Conservation (phyloP, 2,797 vertebrate genomes). For the Chrysocyon brachyurus region DNA sequence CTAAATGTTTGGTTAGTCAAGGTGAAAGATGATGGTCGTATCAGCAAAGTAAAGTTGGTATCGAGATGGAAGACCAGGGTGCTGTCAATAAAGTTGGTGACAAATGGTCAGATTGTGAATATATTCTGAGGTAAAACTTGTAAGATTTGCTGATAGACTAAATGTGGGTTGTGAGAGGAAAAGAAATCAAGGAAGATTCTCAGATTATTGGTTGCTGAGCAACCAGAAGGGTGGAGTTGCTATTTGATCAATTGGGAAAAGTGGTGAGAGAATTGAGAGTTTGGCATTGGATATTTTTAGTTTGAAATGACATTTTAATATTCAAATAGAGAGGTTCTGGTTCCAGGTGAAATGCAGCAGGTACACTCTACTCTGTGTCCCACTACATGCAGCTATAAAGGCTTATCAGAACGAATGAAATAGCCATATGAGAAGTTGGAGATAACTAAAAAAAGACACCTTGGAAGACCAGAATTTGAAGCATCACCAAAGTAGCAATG, state of each 20-base stretch:
- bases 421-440: not conserved
- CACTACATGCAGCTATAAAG: not conserved
- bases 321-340: not conserved
- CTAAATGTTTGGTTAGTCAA: conserved; percentile 26
- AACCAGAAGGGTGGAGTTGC: not conserved
- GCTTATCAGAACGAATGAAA: not conserved
- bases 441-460: not conserved
- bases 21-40: not conserved
- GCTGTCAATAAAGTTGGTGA: not conserved
- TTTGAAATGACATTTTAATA: not conserved
- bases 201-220: not conserved
- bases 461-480: not conserved
- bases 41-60: not conserved
- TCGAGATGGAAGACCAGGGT: not conserved
- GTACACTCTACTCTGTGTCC: not conserved
- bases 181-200: not conserved
- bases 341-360: not conserved
- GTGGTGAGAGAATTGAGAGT: not conserved
- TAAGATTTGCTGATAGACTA: not conserved
- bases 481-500: not conserved
- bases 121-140: not conserved
- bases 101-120: not conserved
- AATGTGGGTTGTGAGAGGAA: not conserved
- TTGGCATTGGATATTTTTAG: not conserved
- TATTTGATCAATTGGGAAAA: not conserved